Conservation (phyloP, 1,140 invertebrate species). For the Penaeus japonicus region DNA sequence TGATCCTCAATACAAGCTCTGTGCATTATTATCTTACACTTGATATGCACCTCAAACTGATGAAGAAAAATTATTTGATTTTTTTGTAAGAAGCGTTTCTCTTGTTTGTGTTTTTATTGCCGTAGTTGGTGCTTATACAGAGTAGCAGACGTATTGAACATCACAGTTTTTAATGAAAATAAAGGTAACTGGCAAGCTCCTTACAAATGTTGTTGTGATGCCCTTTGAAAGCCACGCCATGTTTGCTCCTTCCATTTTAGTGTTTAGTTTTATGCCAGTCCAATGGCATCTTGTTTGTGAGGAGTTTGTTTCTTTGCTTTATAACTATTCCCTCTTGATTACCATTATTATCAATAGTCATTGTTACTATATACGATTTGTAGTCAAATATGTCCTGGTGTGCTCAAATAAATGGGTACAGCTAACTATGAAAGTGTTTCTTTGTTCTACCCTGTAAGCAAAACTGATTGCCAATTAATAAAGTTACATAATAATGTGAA, state of each 20-base stretch:
- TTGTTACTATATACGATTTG: conserved; percentile 58
- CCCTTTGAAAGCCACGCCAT: conserved; percentile 49
- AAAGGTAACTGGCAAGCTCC: conserved; percentile 56
- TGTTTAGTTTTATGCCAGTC: conserved; percentile 52
- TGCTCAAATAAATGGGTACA: conserved; percentile 56
- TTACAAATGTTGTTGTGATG: conserved; percentile 53
- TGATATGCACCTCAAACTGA: conserved; percentile 17
- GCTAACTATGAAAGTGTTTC: conserved; percentile 31
- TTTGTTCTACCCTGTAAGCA: not conserved
- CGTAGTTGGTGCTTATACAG: conserved; percentile 57
- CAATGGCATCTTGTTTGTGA: conserved; percentile 52
- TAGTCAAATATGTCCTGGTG: conserved; percentile 58
- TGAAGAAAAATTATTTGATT: not conserved
- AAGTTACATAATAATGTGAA: not conserved
- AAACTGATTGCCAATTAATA: not conserved
- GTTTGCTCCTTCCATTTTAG: conserved; percentile 56
- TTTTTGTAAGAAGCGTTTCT: conserved; percentile 46
- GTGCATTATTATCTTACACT: not conserved
- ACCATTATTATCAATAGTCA: conserved; percentile 55
- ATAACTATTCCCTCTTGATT: conserved; percentile 57
- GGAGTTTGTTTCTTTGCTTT: conserved; percentile 57
- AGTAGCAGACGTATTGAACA: conserved; percentile 43
- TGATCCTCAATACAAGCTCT: conserved; percentile 9
- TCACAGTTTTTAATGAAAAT: conserved; percentile 50
- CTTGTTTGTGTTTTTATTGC: conserved; percentile 51